phyloP scores from a whole-genome alignment of 2,888 invertebrate genomes.

The Esperia sulphurella region DNA sequence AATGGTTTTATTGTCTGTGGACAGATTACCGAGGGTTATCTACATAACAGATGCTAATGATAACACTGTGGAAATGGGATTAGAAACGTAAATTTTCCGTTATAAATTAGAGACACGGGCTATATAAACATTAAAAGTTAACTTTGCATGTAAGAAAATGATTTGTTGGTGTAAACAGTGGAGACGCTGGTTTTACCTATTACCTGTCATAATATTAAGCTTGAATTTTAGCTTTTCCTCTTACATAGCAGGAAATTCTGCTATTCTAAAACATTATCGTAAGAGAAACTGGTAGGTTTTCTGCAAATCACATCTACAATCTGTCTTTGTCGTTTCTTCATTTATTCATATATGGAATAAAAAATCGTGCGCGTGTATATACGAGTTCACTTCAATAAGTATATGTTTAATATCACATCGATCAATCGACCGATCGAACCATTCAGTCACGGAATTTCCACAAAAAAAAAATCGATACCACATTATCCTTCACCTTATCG shows the following conservation, averaged over 20 bases:
- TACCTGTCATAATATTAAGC: not conserved
- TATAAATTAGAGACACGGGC: conserved; percentile 35
- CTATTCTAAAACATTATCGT: too few relatives aligned
- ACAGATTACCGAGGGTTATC: conserved; percentile 41
- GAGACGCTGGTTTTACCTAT: too few relatives aligned
- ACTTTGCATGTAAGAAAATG: not conserved
- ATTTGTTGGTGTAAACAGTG: too few relatives aligned
- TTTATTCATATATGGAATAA: too few relatives aligned
- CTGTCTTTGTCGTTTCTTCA: too few relatives aligned
- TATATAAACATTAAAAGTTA: conserved; percentile 13
- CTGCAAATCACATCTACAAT: too few relatives aligned
- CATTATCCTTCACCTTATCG: conserved; percentile 65
- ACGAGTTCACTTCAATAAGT: too few relatives aligned
- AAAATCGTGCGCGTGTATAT: too few relatives aligned
- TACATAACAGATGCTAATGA: conserved; percentile 37
- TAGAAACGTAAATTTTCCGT: conserved; percentile 50
- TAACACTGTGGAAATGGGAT: conserved; percentile 37
- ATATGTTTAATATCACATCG: too few relatives aligned
- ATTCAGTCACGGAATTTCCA: not conserved
- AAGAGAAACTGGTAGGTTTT: too few relatives aligned
- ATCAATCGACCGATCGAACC: too few relatives aligned
- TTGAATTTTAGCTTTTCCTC: not conserved
- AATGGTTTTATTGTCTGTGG: conserved; percentile 40
- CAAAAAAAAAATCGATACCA: conserved; percentile 19
- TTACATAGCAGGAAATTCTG: too few relatives aligned